phyloP scores from a whole-genome alignment of 1,140 invertebrate genomes.

The Aphelenchoides avenae region DNA sequence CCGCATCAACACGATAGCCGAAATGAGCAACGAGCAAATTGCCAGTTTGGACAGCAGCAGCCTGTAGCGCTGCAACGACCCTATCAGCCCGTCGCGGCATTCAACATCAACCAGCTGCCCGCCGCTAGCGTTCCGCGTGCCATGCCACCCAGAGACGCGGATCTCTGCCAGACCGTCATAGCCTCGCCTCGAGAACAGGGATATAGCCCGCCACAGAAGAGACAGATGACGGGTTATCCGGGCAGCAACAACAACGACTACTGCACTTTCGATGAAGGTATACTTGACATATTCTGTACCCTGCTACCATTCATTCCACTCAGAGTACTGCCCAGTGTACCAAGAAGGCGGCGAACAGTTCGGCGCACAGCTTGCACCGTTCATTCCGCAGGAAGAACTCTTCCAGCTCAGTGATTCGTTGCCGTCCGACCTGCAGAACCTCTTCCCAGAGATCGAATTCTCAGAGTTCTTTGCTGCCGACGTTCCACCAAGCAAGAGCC shows the following conservation, averaged over 20 bases:
- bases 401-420: slow-evolving; percentile 23
- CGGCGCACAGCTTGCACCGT: slow-evolving; percentile 25
- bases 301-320: too few species aligned
- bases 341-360: slow-evolving; percentile 24
- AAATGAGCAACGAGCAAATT: not conserved
- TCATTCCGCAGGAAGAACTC: slow-evolving; percentile 28
- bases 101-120: slow-evolving; percentile 22
- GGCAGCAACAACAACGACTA: too few species aligned
- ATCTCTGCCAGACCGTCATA: too few species aligned
- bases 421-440: slow-evolving; percentile 6
- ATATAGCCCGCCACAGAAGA: too few species aligned
- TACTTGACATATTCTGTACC: too few species aligned
- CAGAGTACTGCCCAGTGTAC: too few species aligned
- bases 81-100: slow-evolving; percentile 4
- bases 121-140: slow-evolving; percentile 9
- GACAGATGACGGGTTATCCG: too few species aligned
- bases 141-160: too few species aligned
- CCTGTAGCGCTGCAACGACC: not conserved
- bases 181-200: too few species aligned
- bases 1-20: not conserved
- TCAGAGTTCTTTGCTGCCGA: slow-evolving; percentile 27
- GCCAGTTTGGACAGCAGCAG: too few species aligned
- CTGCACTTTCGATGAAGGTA: too few species aligned
- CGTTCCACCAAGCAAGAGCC: too few species aligned
- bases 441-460: slow-evolving; percentile 32